Evolutionary conservation across 2,888 invertebrate species (phyloP), one percentile per base, ranked within the genome.

Genomic region (Scrobipalpa atriplicella): DNA sequence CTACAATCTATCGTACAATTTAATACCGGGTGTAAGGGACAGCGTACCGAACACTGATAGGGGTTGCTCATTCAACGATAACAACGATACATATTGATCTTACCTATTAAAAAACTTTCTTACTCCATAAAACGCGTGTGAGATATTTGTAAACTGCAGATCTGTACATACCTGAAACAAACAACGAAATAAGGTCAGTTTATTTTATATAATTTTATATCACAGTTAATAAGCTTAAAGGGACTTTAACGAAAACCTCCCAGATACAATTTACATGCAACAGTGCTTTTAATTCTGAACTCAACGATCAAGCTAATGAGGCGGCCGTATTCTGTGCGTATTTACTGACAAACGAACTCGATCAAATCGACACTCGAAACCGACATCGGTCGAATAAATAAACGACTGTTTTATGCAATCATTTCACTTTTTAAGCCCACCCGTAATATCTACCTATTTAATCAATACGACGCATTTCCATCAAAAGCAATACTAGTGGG

Each of bases 281-380:
- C 47, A 47, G 9, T 21, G 54, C 54, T 21, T 21, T 58, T 36
- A 38, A 60, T 60, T 38, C 11, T 8, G 38, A 8, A 36, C 38
- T 60, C 60, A 38, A 16, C 60, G 60, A 60, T 60, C 36, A 38
- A 60, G 73, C 70, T 75, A 68, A 73, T 73, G 66, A 73, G 73
- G 72, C 38, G 60, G 60, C 9, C 72, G 69, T 73, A 71, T 71
- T 70, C 69, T 72, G 58, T 10, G 6, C 58, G 58, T 29, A 54
- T 19, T 54, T 54, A 29, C 58, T 29, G 60, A 38, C 7, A 36
- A 29, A 60, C 60, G 38, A 60, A 13, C 60, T 2, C 60, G 60
- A 38, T 16, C 16, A n/a, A 10, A 60, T 38, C 9, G n/a, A 47
- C 47, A 47, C 29, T 38, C 9, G 54, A 29, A 21, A 10, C 21